phyloP scores from a whole-genome alignment of 2,888 invertebrate genomes.

The Apamea crenata region DNA sequence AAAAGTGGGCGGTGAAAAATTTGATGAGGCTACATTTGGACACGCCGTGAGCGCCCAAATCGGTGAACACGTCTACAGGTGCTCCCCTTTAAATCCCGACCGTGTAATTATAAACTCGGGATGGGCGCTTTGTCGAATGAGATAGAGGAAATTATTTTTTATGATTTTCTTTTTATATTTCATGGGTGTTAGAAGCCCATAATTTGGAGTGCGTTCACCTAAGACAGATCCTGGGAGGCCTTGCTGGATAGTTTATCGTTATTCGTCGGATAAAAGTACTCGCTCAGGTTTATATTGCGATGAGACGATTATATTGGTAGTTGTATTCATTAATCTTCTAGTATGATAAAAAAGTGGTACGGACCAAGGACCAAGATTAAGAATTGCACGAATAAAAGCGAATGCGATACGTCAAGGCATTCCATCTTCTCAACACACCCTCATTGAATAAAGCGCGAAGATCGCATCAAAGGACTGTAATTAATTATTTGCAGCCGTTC shows the following conservation, averaged over 20 bases:
- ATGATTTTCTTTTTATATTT: constrained; percentile 64
- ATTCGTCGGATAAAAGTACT: background rate
- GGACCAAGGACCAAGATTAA: constrained; percentile 27
- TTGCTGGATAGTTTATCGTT: constrained; percentile 13
- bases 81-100: constrained; percentile 53
- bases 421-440: constrained; percentile 39
- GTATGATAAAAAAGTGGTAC: constrained; percentile 26
- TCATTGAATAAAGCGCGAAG: constrained; percentile 55
- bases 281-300: constrained; percentile 8
- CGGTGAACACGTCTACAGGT: constrained; percentile 56
- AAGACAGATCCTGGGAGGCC: constrained; percentile 38
- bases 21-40: constrained; percentile 62
- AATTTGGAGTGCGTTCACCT: constrained; percentile 59
- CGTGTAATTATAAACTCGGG: constrained; percentile 66
- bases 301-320: constrained; percentile 18
- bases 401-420: constrained; percentile 29
- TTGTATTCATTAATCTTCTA: constrained; percentile 42
- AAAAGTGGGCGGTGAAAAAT: constrained; percentile 47
- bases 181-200: constrained; percentile 60
- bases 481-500: constrained; percentile 53
- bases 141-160: constrained; percentile 57
- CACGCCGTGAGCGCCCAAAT: constrained; percentile 58
- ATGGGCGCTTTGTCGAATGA: constrained; percentile 53
- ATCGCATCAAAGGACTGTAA: constrained; percentile 56
- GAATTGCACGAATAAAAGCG: constrained; percentile 40